Evolutionary conservation across 2,113 vertebrate species (phyloP), one percentile per base, ranked within the genome.

Genomic region (Sander vitreus): DNA sequence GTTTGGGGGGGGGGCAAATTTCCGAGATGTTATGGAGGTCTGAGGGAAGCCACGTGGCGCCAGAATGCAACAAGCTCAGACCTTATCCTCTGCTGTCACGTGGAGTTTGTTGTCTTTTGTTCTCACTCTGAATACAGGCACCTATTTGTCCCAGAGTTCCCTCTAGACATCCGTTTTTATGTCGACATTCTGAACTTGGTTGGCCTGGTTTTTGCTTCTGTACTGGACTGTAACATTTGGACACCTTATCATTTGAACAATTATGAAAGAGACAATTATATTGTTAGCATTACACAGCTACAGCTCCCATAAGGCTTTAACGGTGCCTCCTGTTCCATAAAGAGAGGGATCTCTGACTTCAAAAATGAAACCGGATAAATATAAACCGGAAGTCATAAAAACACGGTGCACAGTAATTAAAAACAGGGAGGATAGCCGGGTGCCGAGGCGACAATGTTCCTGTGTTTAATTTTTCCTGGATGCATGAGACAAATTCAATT

Each of bases 331-430:
- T 21, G 39, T 30, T 9, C 48, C 13, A 23, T 18, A 62, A 25
- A 30, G 43, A 13, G 15, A 25, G 25, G 19, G 19, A 15, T 72
- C 10, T 43, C 23, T 58, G 54, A 33, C 16, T 27, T 30, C 2
- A 18, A 3, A 27, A 59, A 70, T 12, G 30, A n/a, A n/a, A n/a
- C n/a, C n/a, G n/a, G n/a, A n/a, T n/a, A 66, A 30, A 57, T 51
- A 78, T 58, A 83, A 84, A 76, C 75, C 84, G 72, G 84, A 86
- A 67, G 81, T 84, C 73, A 73, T 78, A 33, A 76, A 85, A 73
- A 21, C 70, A 45, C 47, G 18, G 48, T 53, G 23, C 3, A 0
- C 23, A 53, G 39, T 68, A n/a, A 58, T 64, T 58, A 27, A 18
- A 43, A 12, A 55, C 2, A 30, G 6, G 45, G 39, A 69, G 80